Conservation (phyloP, 2,113 vertebrate species). For the Sylvietta virens region DNA sequence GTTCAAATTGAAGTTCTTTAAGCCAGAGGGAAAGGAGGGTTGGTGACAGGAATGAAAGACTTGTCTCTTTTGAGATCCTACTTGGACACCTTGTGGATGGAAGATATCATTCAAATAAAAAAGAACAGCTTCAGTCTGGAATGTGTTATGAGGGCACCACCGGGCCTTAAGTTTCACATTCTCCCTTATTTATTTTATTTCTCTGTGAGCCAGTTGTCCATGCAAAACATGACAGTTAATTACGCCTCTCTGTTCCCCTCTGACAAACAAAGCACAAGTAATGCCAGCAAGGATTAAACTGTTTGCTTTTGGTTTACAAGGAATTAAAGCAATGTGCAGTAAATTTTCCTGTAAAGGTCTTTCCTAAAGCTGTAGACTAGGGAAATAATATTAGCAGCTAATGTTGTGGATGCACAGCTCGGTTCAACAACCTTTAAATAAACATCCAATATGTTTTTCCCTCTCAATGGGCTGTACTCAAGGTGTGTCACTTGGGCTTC, state of each 20-base stretch:
- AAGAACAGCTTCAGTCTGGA: neutral
- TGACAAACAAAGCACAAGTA: conserved; percentile 50
- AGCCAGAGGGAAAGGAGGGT: neutral
- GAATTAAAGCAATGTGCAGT: conserved; percentile 48
- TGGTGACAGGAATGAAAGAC: neutral
- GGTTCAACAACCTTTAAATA: conserved; percentile 27
- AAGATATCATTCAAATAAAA: neutral
- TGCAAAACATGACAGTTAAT: conserved; percentile 44
- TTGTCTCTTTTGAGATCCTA: neutral
- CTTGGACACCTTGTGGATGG: neutral
- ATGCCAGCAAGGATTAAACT: conserved; percentile 54
- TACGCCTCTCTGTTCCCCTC: conserved; percentile 17
- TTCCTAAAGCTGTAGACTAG: neutral
- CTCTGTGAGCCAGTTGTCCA: neutral
- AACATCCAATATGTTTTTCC: neutral
- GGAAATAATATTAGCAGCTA: conserved; percentile 48
- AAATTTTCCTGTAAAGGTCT: conserved; percentile 51
- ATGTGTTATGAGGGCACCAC: neutral
- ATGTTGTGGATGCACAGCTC: neutral
- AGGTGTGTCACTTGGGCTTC: neutral
- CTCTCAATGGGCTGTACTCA: neutral
- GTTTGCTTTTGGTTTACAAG: conserved; percentile 66
- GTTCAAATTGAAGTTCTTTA: neutral
- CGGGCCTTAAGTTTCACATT: neutral
- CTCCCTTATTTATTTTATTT: conserved; percentile 4